Evolutionary conservation across 2,797 vertebrate species (phyloP), one percentile per base, ranked within the genome.

Genomic region (Rhadinocentrus ornatus): DNA sequence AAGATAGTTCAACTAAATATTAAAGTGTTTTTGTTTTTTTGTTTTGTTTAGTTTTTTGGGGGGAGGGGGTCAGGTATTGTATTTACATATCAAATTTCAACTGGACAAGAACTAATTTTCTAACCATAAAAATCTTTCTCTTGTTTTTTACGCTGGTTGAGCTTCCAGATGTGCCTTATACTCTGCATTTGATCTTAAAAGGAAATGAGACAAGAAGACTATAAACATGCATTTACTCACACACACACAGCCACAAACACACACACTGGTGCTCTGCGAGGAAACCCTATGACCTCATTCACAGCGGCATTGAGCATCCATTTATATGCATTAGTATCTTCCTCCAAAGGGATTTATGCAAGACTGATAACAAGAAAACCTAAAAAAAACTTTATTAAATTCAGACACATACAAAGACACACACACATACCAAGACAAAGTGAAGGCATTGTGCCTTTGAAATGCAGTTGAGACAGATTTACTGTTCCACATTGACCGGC

Each of bases 381-480:
- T 75, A 66, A 71, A 66, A 67, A 66, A 67, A 76, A 55, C 31
- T 73, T 39, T 55, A 71, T 83, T 75, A 73, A 61, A 73, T 78
- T 73, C 10, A 12, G 10, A 37, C 35, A 37, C 66, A 41, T 54
- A 4, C 29, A 29, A 29, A 29, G 4, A 71, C 13, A 53, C 37
- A 39, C 27, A 59, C 58, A 60, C 15, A 34, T 34, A 62, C 44
- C 0, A 6, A 74, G 24, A 79, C 77, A 86, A 79, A 78, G 68
- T 64, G 46, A 72, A 59, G 63, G 56, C 56, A 60, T 54, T 1
- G 50, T 77, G 70, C 82, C 75, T 89, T 84, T 89, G 87, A 90
- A 88, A 81, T 83, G 77, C 41, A 34, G 53, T 71, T 71, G 37
- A 77, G 82, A 73, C 71, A 85, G 76, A 84, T 89, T 86, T 87